phyloP scores from a whole-genome alignment of 1,140 invertebrate genomes.

The Himalopsyche phryganea region DNA sequence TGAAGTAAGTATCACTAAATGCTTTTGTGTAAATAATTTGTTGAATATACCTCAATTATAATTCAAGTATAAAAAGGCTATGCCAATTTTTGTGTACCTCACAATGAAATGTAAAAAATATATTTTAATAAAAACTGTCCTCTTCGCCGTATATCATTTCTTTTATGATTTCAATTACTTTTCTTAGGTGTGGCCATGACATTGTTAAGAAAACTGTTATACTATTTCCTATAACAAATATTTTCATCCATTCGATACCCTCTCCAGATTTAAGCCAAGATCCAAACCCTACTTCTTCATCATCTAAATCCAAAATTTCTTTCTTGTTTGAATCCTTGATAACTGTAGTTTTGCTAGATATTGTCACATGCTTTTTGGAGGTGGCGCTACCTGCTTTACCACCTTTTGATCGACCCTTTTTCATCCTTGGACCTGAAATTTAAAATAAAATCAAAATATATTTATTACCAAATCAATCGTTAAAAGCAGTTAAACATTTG shows the following conservation, averaged over 20 bases:
- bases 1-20: neutral
- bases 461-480: no score
- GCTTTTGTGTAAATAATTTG: conserved; percentile 1
- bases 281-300: conserved; percentile 49
- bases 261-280: conserved; percentile 55
- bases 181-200: conserved; percentile 54
- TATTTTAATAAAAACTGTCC: no score
- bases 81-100: no score
- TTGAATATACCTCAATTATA: conserved; percentile 5
- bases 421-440: conserved; percentile 28
- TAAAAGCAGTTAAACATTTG: no score
- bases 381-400: conserved; percentile 10
- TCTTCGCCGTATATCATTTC: conserved; percentile 42
- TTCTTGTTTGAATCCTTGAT: conserved; percentile 13
- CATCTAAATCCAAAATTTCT: conserved; percentile 27
- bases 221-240: conserved; percentile 59
- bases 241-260: conserved; percentile 56
- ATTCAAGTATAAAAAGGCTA: no score
- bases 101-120: conserved; percentile 1
- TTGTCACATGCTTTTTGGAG: conserved; percentile 18
- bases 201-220: conserved; percentile 54
- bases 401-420: conserved; percentile 15
- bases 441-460: neutral
- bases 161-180: conserved; percentile 41
- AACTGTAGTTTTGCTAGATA: conserved; percentile 19